Evolutionary conservation across 2,113 vertebrate genomes (phyloP).

Genomic region (Microcebus jonahi): DNA sequence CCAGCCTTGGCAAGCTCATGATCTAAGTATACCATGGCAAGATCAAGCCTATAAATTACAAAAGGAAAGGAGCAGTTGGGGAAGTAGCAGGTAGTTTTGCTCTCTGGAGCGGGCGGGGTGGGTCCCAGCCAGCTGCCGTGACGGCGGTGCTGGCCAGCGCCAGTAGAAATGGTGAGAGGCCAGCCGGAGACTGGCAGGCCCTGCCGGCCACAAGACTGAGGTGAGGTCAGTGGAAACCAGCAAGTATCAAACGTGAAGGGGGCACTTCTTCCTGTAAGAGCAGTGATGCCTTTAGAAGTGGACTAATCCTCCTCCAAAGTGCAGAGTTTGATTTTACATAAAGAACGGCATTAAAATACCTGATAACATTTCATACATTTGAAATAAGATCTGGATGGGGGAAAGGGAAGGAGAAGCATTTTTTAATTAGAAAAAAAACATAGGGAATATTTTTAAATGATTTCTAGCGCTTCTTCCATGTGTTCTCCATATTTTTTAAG

Average conservation of each 20-base stretch:
- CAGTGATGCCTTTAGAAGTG: background rate
- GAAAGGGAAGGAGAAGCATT: background rate
- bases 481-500: background rate
- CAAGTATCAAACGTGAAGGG: accelerated
- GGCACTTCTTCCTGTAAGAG: background rate
- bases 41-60: background rate
- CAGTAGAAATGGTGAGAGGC: background rate
- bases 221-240: background rate
- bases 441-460: background rate
- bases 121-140: background rate
- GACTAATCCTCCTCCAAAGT: background rate
- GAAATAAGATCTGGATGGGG: background rate
- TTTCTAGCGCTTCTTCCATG: background rate
- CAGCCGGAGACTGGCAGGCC: background rate
- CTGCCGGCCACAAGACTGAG: background rate
- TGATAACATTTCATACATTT: background rate
- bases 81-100: background rate
- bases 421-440: background rate
- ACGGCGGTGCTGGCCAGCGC: accelerated
- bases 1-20: background rate
- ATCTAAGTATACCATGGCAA: accelerated
- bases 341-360: background rate
- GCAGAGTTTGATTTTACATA: background rate
- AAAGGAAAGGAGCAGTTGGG: background rate
- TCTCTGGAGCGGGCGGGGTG: background rate